Evolutionary conservation across 1,140 invertebrate species (phyloP), one percentile per base, ranked within the genome.

Genomic region (Lanistes nyassanus): DNA sequence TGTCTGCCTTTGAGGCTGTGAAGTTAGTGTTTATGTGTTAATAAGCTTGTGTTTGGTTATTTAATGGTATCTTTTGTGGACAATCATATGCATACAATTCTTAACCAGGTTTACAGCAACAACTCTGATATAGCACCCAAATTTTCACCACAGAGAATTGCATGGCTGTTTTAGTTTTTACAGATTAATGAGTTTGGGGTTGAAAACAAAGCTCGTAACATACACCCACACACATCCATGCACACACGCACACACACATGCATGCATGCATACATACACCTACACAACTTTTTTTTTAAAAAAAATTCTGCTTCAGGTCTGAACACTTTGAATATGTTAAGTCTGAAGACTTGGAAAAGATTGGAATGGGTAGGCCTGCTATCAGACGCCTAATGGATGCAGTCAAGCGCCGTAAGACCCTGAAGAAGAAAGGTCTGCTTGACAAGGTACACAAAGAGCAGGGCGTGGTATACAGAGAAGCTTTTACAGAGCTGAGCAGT

Each of bases 301-400:
- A n/a, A 42, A 36, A n/a, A 64, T 69, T 36, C 42, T 13, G 47
- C 68, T 34, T 69, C 75, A 91, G 95, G 76, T 87, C 98, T 77
- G 93, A 95, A 53, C 97, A 99, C 88, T 99, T 99, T 90, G 97
- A 99, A 78, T 97, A 97, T 92, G 97, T 98, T 7, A 94, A 95
- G 82, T 87, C 93, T 0, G 96, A 98, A 82, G 97, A 99, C 90
- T 91, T 99, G 80, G 96, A 98, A 85, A 95, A 95, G 88, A 95
- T 98, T 86, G 97, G 97, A 16, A 92, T 99, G 85, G 95, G 96
- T 51, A 96, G 95, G 85, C 97, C 97, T 65, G 97, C 96, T 1
- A 93, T 96, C 9, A 90, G 97, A 65, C 91, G 97, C 72, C 88
- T 99, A 0, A 88, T 98, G 83, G 97, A 98, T 90, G 94, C 95